These are phyloP conservation scores for Calephelis virginiensis DNA, from an alignment of 1,140 invertebrate species.

Conservation along the genomic window DNA sequence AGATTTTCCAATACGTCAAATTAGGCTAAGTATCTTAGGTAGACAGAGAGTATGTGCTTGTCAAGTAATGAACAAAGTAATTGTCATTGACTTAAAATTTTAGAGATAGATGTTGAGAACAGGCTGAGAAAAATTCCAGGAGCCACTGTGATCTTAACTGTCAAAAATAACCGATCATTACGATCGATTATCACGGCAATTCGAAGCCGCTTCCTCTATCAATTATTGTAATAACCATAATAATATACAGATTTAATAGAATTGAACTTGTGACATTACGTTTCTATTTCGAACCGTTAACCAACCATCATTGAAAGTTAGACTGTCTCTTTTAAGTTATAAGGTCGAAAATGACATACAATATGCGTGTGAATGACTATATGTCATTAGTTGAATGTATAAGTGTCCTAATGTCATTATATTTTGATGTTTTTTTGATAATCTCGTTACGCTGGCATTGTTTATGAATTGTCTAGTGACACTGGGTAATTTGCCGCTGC, in stretches of 20 bases:
- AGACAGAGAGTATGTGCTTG: background rate
- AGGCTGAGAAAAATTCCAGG: background rate
- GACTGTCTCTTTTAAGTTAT: background rate
- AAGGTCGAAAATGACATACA: slow-evolving; percentile 1
- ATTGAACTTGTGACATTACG: slow-evolving; percentile 18
- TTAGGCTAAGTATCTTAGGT: too few relatives aligned
- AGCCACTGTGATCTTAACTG: background rate
- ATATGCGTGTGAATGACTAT: slow-evolving; percentile 18
- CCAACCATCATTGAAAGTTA: background rate
- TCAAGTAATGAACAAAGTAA: background rate
- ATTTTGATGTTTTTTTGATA: slow-evolving; percentile 49
- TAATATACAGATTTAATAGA: slow-evolving; percentile 20
- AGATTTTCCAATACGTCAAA: too few relatives aligned
- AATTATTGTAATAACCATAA: slow-evolving; percentile 9
- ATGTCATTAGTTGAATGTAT: slow-evolving; percentile 30
- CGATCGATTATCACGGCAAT: slow-evolving; percentile 3
- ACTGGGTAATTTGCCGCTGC: background rate
- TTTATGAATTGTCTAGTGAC: slow-evolving; percentile 21
- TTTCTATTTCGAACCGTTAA: slow-evolving; percentile 6
- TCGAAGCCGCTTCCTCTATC: slow-evolving; percentile 9
- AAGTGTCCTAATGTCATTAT: slow-evolving; percentile 44
- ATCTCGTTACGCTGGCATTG: slow-evolving; percentile 39
- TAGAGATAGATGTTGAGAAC: background rate
- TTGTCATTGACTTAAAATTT: too few relatives aligned
- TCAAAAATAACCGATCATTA: slow-evolving; percentile 5